Percentiles rank a stretch among this genome's conserved stretches.
Evolutionary conservation across 2,113 vertebrate genomes (phyloP).

Genomic region (Athene cunicularia): DNA sequence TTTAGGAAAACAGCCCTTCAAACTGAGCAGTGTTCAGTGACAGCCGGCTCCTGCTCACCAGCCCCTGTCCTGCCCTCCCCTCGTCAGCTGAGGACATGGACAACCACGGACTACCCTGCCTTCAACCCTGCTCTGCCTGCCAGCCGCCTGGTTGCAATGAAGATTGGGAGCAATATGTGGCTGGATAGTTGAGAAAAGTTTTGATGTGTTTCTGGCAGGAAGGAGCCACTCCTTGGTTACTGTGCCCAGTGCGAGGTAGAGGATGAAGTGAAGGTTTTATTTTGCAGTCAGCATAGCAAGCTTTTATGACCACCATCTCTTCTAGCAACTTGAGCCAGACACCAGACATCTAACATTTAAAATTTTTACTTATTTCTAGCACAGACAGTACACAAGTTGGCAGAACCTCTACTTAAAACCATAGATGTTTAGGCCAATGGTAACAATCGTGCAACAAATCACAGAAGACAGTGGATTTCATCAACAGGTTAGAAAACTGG

Average conservation of each 20-base stretch:
- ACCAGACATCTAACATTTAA: neutral
- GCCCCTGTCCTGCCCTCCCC: neutral
- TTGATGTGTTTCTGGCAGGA: neutral
- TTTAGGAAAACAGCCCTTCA: neutral
- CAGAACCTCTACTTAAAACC: conserved; percentile 49
- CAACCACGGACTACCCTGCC: neutral
- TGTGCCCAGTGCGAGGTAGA: neutral
- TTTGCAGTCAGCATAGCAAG: neutral
- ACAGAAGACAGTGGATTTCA: conserved; percentile 39
- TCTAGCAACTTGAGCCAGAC: neutral
- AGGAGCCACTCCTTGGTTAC: neutral
- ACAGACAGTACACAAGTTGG: conserved; percentile 61
- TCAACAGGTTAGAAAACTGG: conserved; percentile 24
- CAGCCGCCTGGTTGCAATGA: neutral
- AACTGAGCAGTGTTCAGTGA: neutral
- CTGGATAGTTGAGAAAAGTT: neutral
- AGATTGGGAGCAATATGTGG: neutral
- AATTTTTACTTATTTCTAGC: conserved; percentile 68
- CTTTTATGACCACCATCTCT: neutral
- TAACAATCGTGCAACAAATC: conserved; percentile 60
- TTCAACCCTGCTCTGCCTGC: neutral
- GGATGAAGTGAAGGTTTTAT: neutral
- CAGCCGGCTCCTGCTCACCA: neutral
- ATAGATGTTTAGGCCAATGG: neutral
- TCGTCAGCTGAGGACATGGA: neutral